Evolutionary conservation across 2,113 vertebrate genomes (phyloP).

Genomic region (Origma solitaria): DNA sequence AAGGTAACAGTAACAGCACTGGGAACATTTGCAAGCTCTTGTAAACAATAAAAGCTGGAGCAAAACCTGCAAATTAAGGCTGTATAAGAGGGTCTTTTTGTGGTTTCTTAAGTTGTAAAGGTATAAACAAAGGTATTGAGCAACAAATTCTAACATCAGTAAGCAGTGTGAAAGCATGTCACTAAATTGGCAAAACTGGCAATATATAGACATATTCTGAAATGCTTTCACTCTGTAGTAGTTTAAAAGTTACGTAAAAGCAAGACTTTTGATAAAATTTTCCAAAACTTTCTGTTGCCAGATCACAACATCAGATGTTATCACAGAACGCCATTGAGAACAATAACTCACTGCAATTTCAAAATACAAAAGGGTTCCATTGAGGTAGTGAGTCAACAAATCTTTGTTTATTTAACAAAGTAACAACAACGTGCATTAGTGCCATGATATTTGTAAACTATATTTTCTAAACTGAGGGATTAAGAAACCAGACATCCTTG

Average conservation of each 20-base stretch:
- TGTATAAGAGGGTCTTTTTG: neutral
- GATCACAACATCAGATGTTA: neutral
- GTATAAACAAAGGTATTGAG: neutral
- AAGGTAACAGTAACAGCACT: neutral
- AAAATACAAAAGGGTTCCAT: neutral
- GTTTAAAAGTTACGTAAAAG: neutral
- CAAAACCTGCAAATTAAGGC: neutral
- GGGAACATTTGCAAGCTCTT: neutral
- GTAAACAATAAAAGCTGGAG: neutral
- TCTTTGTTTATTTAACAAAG: neutral
- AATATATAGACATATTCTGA: neutral
- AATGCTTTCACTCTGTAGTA: neutral
- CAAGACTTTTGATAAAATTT: neutral
- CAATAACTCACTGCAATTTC: slow-evolving; percentile 12
- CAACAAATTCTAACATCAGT: neutral
- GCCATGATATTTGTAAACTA: neutral
- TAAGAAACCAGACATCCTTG: neutral
- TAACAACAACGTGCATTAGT: neutral
- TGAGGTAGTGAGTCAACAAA: neutral
- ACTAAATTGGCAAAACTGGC: neutral
- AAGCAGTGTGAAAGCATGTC: neutral
- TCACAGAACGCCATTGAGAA: neutral
- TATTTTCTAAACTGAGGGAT: neutral
- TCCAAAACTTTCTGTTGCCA: neutral
- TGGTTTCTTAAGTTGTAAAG: neutral